phyloP scores from a whole-genome alignment of 2,113 vertebrate species.

The Vulpes vulpes region DNA sequence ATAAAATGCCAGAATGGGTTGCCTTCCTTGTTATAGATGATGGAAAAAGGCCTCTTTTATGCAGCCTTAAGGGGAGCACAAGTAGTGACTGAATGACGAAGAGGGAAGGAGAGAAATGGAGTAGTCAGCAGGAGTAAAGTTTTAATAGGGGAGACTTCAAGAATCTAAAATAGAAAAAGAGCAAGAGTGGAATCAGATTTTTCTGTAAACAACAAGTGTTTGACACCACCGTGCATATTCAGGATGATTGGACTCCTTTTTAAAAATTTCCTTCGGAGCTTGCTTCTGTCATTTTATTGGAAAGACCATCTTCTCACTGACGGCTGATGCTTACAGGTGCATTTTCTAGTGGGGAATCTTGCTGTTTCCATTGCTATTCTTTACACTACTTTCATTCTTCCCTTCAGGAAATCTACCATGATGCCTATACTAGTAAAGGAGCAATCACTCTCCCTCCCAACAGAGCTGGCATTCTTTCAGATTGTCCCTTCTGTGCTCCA shows the following conservation, averaged over 20 bases:
- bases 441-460: background rate
- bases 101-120: background rate
- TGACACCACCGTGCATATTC: background rate
- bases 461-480: background rate
- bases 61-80: background rate
- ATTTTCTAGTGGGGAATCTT: background rate
- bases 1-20: background rate
- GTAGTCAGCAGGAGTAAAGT: background rate
- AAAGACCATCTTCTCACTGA: background rate
- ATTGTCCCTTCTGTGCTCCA: background rate
- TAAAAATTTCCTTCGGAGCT: background rate
- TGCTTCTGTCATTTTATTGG: background rate
- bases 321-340: background rate
- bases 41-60: background rate
- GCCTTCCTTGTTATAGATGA: background rate
- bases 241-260: background rate
- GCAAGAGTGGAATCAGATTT: background rate
- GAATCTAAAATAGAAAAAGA: background rate
- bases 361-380: background rate
- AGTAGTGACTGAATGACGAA: background rate
- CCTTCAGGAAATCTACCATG: background rate
- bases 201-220: background rate
- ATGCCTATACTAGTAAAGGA: background rate
- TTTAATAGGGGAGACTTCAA: background rate
- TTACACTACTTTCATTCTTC: background rate